Base-by-base conservation (phyloP, 2,113 vertebrate genomes). In the Sander lucioperca region DNA sequence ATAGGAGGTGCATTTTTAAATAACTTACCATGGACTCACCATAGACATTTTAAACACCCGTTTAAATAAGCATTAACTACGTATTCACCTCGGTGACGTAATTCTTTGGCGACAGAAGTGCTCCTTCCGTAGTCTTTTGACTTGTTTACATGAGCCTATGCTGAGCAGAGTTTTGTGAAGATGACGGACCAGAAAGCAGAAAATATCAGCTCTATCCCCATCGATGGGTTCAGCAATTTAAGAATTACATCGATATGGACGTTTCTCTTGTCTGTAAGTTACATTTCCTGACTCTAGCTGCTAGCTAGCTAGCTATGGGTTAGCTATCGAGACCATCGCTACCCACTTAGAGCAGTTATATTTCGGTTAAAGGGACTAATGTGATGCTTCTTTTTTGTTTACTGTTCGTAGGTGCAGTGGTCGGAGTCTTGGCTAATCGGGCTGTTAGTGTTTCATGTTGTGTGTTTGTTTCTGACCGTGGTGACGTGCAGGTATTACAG, bases 361-460 rank as follows among this genome's bases (percentile, higher is more conserved):
- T 21, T 30, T 2, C 6, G 6, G 2, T n/a, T 33, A 13, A 25
- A 1, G 14, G 30, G 21, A 36, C 0, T 2, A 10, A 10, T 6
- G 1, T 39, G 19, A 39, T 77, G 25, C 11, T 39, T 48, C 8
- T 39, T 39, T 39, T 21, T 48, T 1, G 18, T 78, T 12, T 50
- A 4, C 13, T 70, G 6, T 82, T 6, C 45, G 82, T 85, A 96
- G 92, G 96, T 97, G 0, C 96, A 99, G 89, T 99, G 98, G 98
- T 96, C 97, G 0, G 98, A 99, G 81, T 94, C 97, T 0, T 99
- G 98, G 97, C 93, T 99, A 2, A 7, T 97, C 18, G 96, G 95
- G 1, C 93, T 99, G 56, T 27, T 94, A 0, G n/a, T 33, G 73
- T 99, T 98, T 88, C 98, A 99, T 39, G 8, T 89, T 11, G 53